Percentiles rank a stretch among this genome's conserved stretches.
Conservation (phyloP, 2,797 vertebrate species). For the Sphenopsis melanotis region DNA sequence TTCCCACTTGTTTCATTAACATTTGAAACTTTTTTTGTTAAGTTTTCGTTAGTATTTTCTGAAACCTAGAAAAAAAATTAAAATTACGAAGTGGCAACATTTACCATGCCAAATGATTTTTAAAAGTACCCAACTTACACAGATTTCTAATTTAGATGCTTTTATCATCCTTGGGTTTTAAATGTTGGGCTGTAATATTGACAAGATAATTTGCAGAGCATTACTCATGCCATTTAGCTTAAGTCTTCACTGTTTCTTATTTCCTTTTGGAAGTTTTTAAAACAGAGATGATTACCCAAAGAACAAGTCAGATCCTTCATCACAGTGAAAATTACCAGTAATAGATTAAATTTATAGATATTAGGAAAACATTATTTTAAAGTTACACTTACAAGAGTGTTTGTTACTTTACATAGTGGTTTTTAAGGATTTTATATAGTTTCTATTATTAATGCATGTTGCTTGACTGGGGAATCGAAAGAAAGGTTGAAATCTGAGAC, state of each 20-base stretch:
- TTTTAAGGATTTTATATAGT: not conserved
- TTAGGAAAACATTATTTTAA: slow-evolving; percentile 1
- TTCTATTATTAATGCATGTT: slow-evolving; percentile 13
- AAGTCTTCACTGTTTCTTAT: slow-evolving; percentile 7
- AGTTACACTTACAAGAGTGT: not conserved
- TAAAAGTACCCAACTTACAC: not conserved
- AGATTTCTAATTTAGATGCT: not conserved
- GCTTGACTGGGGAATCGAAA: not conserved
- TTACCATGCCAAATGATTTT: not conserved
- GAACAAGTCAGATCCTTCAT: slow-evolving; percentile 6
- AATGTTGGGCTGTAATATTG: slow-evolving; percentile 2
- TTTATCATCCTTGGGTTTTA: not conserved
- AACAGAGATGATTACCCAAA: not conserved
- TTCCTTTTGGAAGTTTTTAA: slow-evolving; percentile 29
- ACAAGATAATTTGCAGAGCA: slow-evolving; percentile 38
- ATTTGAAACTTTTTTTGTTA: not conserved
- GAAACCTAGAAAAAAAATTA: not conserved
- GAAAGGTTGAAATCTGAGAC: slow-evolving; percentile 32
- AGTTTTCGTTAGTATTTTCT: not conserved
- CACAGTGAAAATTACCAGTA: not conserved
- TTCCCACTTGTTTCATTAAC: not conserved
- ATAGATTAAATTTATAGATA: slow-evolving; percentile 24
- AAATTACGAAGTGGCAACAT: not conserved
- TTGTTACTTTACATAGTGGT: not conserved
- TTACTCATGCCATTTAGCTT: slow-evolving; percentile 18